A percentile compares a stretch with the other conserved stretches of the same genome.
Evolutionary conservation across 2,797 vertebrate species (phyloP).

Genomic region (Micropoecilia bifurca): DNA sequence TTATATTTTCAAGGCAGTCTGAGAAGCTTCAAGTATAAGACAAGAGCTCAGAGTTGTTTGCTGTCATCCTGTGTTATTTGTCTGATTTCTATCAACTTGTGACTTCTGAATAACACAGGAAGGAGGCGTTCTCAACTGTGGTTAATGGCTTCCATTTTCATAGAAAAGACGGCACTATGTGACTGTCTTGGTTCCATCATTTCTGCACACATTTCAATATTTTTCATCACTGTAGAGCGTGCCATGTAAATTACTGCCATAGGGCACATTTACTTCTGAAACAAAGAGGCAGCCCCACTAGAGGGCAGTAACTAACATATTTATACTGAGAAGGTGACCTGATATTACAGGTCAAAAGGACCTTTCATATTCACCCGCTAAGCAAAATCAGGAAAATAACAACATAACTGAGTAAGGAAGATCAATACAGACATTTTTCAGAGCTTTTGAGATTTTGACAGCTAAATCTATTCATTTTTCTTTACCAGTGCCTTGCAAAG

Average conservation of each 20-base stretch:
- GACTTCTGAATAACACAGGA: conserved; percentile 34
- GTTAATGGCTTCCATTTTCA: conserved; percentile 24
- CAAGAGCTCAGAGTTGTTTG: background rate
- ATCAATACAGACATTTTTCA: conserved; percentile 17
- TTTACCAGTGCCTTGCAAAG: background rate
- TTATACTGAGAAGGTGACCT: background rate
- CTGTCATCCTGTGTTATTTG: background rate
- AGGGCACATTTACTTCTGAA: conserved; percentile 9
- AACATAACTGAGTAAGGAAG: conserved; percentile 10
- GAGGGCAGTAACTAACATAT: conserved; percentile 40
- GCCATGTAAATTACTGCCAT: background rate
- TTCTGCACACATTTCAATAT: background rate
- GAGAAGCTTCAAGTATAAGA: background rate
- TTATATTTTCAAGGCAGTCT: background rate
- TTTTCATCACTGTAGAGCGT: background rate
- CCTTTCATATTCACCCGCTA: conserved; percentile 6
- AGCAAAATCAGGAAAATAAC: conserved; percentile 10
- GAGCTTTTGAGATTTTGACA: conserved; percentile 3
- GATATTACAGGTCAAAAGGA: background rate
- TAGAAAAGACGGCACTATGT: rapidly evolving
- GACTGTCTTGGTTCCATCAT: background rate
- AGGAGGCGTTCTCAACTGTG: conserved; percentile 7
- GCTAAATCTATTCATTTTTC: conserved; percentile 20
- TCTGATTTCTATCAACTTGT: conserved; percentile 32
- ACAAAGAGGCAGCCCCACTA: conserved; percentile 26